phyloP scores from a whole-genome alignment of 2,113 vertebrate species.

The Dendropsophus ebraccatus region DNA sequence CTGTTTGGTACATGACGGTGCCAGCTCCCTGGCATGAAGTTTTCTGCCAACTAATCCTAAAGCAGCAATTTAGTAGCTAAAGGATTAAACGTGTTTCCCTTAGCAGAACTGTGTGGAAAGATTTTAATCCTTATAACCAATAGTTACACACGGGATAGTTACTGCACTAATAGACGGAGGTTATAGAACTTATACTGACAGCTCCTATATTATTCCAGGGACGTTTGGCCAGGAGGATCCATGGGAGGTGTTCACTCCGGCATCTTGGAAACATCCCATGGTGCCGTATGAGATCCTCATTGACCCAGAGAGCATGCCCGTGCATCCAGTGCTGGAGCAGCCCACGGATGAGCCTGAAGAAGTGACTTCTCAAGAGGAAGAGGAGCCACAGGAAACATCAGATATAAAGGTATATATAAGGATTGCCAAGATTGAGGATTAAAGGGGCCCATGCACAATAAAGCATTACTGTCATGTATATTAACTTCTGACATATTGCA shows the following conservation, averaged over 20 bases:
- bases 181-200: background rate
- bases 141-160: background rate
- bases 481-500: too few species aligned
- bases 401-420: slow-evolving; percentile 46
- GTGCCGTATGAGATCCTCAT: slow-evolving; percentile 72
- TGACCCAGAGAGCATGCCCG: slow-evolving; percentile 72
- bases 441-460: too few species aligned
- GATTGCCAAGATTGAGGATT: too few species aligned
- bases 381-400: background rate
- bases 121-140: background rate
- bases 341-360: slow-evolving; percentile 39
- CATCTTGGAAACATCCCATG: slow-evolving; percentile 76
- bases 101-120: background rate
- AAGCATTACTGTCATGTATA: too few species aligned
- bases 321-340: slow-evolving; percentile 58
- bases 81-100: too few species aligned
- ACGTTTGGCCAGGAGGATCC: slow-evolving; percentile 75
- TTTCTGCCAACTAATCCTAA: background rate
- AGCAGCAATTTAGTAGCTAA: too few species aligned
- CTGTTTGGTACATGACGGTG: background rate
- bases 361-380: slow-evolving; percentile 33
- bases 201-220: slow-evolving; percentile 62
- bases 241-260: slow-evolving; percentile 72
- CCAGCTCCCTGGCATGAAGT: background rate
- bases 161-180: background rate